Conservation (phyloP, 1,140 invertebrate species). For the Vanessa atalanta region DNA sequence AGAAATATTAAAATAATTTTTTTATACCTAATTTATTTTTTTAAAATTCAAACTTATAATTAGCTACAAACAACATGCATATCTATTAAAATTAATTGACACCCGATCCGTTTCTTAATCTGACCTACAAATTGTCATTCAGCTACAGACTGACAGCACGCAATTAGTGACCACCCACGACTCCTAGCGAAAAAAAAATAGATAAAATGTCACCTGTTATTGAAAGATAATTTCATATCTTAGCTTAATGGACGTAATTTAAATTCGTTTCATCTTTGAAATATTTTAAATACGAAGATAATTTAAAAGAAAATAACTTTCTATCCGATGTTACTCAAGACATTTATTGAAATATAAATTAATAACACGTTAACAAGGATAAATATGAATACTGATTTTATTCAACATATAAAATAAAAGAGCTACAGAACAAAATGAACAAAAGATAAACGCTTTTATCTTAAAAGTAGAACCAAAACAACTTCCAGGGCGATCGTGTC, state of each 20-base stretch:
- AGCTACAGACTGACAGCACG: constrained; percentile 20
- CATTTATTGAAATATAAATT: neutral
- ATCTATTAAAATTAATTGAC: constrained; percentile 19
- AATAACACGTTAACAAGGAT: neutral
- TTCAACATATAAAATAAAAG: constrained; percentile 1
- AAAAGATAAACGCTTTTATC: constrained; percentile 23
- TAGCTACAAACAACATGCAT: no score
- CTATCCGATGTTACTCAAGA: neutral
- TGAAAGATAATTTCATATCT: constrained; percentile 10
- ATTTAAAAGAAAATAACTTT: neutral
- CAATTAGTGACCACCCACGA: constrained; percentile 33
- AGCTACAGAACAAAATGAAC: constrained; percentile 18
- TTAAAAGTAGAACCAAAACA: constrained; percentile 19
- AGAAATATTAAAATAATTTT: no score
- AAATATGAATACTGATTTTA: neutral
- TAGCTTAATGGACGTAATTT: neutral
- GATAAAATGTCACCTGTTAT: constrained; percentile 20
- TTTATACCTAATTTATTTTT: no score
- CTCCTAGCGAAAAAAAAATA: constrained; percentile 12
- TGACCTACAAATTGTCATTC: constrained; percentile 11
- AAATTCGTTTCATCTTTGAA: neutral
- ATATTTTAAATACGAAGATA: neutral
- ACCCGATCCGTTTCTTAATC: constrained; percentile 10
- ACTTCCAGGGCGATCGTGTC: constrained; percentile 32
- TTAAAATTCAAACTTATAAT: no score